Base-by-base conservation (phyloP, 2,888 invertebrate species). In the Cerastis leucographa region DNA sequence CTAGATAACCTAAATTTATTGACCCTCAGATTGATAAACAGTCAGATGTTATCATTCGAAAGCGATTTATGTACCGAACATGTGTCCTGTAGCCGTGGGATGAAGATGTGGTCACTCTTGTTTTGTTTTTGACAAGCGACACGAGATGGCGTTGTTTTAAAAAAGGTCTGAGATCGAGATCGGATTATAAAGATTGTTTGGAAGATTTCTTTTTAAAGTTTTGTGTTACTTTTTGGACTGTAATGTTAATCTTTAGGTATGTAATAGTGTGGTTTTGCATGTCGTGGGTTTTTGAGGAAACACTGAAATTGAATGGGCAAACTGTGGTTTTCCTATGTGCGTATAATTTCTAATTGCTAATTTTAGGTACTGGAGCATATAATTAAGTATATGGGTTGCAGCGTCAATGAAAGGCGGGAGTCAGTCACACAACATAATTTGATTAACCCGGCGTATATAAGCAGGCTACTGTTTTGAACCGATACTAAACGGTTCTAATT, bases 1-100 rank as follows among this genome's bases (percentile, higher is more conserved):
- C 71, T 83, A 86, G 87, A 87, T 87, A 73, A 44, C 25, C 61
- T 81, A 65, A 81, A 88, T 87, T 88, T 87, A 88, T 87, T 77
- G 78, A 74, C 83, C 78, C 73, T 81, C 76, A 67, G 66, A 81
- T 87, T 86, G 87, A 87, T 88, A 88, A 88, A 87, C 86, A 79
- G 74, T 71, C 42, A 61, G 87, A 87, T 87, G n/a, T 68, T 87
- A 88, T 87, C 87, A 74, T 25, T 66, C 71, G 78, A 80, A 81
- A 51, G 80, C 76, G 85, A 87, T 87, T 88, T 87, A 88, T 87
- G 76, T 42, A 74, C 25, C 62, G 42, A 70, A 82, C 85, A 83
- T 85, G 83, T 85, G 78, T 84, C 73, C 81, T 76, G 46, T 65
- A 66, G 29, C 72, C 83, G 88, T 87, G 86, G 87, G 88, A 87